phyloP scores from a whole-genome alignment of 2,113 vertebrate species.

The Nycticryphes semicollaris region DNA sequence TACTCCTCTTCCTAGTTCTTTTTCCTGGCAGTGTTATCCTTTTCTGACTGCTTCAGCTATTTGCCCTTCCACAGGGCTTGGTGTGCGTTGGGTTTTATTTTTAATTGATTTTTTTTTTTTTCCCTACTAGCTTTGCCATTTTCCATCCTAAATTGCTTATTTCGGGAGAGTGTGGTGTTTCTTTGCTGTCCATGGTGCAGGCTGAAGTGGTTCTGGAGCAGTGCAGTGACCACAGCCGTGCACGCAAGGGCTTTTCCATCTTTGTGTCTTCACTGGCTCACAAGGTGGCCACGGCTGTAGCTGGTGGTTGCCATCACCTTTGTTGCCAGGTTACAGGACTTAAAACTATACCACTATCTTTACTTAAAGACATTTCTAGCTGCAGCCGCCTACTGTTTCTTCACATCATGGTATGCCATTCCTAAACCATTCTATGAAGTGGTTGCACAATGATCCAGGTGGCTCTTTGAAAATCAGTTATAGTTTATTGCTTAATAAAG shows the following conservation, averaged over 20 bases:
- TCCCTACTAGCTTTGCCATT: neutral
- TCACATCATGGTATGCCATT: neutral
- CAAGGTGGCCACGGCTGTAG: neutral
- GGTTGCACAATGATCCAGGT: neutral
- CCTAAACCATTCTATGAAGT: neutral
- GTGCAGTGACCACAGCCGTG: neutral
- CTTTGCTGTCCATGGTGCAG: neutral
- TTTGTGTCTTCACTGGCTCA: neutral
- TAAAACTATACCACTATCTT: neutral
- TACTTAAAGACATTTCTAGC: neutral
- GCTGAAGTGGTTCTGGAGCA: rapidly evolving
- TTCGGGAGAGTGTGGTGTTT: rapidly evolving
- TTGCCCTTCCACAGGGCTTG: neutral
- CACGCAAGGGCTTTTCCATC: neutral
- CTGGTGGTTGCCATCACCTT: neutral
- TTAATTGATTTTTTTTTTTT: neutral
- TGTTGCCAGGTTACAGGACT: neutral
- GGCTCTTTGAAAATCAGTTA: neutral
- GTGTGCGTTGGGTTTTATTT: neutral
- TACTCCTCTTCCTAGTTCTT: neutral
- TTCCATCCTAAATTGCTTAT: neutral
- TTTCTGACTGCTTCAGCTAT: neutral
- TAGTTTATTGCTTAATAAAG: neutral
- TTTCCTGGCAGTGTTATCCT: neutral
- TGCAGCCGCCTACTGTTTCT: neutral